phyloP scores from a whole-genome alignment of 2,888 invertebrate species.

The Netelia inedita region DNA sequence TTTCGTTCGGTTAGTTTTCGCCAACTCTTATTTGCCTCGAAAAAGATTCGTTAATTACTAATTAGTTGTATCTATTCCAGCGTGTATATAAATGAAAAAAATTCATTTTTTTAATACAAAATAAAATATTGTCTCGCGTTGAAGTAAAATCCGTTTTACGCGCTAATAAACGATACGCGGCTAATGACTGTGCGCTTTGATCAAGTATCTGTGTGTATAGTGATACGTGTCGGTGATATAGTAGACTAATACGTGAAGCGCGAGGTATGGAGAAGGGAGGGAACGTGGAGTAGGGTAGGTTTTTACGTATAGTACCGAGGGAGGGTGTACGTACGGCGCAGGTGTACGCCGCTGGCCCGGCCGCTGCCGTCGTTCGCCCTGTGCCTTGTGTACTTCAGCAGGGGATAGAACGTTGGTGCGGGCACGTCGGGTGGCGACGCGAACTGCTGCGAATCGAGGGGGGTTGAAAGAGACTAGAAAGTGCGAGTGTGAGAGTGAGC shows the following conservation, averaged over 20 bases:
- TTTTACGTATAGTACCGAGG: constrained; percentile 36
- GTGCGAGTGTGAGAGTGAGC: constrained; percentile 63
- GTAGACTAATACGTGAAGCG: constrained; percentile 39
- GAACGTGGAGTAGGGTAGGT: constrained; percentile 36
- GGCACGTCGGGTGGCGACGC: constrained; percentile 68
- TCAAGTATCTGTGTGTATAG: constrained; percentile 1
- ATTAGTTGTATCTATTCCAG: no score
- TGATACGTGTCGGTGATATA: constrained; percentile 17
- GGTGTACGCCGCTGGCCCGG: constrained; percentile 80
- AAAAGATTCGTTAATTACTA: no score
- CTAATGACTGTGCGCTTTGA: constrained; percentile 18
- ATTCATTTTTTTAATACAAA: no score
- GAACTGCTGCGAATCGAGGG: constrained; percentile 57
- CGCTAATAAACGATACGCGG: not conserved
- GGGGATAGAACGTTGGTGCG: constrained; percentile 72
- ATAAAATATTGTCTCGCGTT: no score
- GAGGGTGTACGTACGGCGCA: constrained; percentile 74
- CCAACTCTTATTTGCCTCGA: no score
- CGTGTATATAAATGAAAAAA: no score
- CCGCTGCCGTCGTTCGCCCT: constrained; percentile 76
- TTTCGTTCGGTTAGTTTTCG: no score
- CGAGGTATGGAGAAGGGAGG: constrained; percentile 41
- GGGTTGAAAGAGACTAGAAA: constrained; percentile 48
- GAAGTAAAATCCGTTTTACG: not conserved
- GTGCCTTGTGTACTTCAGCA: constrained; percentile 75